Conservation (phyloP, 92 coral and sea anemone species). For the Bergia sp. region DNA sequence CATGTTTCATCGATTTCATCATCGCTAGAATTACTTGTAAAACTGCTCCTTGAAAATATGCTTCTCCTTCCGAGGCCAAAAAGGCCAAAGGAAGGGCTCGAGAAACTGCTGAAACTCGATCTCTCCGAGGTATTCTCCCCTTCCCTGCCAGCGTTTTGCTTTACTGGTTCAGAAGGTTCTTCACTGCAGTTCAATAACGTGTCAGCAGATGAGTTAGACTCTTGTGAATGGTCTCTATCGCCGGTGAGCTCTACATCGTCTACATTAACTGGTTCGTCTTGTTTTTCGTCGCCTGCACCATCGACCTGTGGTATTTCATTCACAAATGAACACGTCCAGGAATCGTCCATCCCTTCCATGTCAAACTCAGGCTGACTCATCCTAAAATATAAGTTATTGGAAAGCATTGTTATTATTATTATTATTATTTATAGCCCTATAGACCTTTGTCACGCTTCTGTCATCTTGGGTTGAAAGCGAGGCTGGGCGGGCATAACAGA, state of each 20-base stretch:
- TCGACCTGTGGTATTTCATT: conserved; percentile 88
- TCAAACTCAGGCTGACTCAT: conserved; percentile 57
- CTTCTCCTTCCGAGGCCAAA: conserved; percentile 13
- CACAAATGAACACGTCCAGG: conserved; percentile 71
- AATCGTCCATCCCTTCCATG: conserved; percentile 77
- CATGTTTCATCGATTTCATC: conserved; percentile 3
- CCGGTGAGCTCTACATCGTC: background rate
- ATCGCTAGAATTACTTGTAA: background rate
- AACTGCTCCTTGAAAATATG: background rate
- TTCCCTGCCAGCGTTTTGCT: background rate
- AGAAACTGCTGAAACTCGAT: conserved; percentile 3
- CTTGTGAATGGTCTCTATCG: background rate
- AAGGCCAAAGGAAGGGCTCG: conserved; percentile 5
- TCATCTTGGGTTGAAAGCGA: background rate
- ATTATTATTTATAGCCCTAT: background rate
- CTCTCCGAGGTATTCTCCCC: background rate
- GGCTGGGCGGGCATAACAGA: too few species aligned
- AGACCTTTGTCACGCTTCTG: too few species aligned
- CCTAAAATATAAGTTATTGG: background rate
- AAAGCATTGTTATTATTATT: background rate
- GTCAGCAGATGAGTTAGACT: background rate
- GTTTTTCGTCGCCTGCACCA: conserved; percentile 83
- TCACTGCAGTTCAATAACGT: background rate
- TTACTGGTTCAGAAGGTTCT: background rate
- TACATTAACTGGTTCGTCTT: background rate